phyloP scores from a whole-genome alignment of 2,888 invertebrate genomes.

The Lepidocyrtinus sp. region DNA sequence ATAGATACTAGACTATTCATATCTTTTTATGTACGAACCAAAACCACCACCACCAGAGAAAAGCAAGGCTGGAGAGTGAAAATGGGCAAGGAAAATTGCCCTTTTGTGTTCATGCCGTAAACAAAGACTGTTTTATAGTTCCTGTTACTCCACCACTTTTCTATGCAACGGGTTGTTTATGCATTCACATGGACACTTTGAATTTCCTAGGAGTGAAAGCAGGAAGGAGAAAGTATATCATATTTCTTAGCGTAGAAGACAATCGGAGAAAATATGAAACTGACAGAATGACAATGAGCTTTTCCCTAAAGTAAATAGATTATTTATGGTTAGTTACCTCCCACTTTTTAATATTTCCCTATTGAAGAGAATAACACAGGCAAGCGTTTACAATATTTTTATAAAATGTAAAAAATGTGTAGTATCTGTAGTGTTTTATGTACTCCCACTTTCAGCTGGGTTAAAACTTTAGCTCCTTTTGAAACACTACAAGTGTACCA shows the following conservation, averaged over 20 bases:
- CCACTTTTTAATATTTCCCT: conserved; percentile 31
- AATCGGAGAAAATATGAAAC: conserved; percentile 50
- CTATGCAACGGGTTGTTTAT: neutral
- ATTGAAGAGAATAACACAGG: conserved; percentile 21
- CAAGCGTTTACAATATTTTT: neutral
- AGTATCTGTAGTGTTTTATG: neutral
- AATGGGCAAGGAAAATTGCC: neutral
- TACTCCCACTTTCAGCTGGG: neutral
- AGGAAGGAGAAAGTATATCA: conserved; percentile 1
- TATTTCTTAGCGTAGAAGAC: conserved; percentile 22
- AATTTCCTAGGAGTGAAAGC: neutral
- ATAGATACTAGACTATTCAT: conserved; percentile 17
- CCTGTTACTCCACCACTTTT: neutral
- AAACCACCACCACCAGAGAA: neutral
- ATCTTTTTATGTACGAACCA: conserved; percentile 16
- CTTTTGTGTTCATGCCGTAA: neutral
- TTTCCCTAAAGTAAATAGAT: conserved; percentile 41
- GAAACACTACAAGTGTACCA: neutral
- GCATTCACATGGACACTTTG: conserved; percentile 6
- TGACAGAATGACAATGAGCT: conserved; percentile 48
- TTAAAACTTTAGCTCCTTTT: neutral
- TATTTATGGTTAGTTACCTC: conserved; percentile 37
- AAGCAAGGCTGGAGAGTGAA: neutral
- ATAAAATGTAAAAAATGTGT: neutral
- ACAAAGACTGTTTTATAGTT: neutral